These are phyloP conservation scores for Podargus strigoides DNA, from an alignment of 2,797 vertebrate genomes.

Conservation along the genomic window DNA sequence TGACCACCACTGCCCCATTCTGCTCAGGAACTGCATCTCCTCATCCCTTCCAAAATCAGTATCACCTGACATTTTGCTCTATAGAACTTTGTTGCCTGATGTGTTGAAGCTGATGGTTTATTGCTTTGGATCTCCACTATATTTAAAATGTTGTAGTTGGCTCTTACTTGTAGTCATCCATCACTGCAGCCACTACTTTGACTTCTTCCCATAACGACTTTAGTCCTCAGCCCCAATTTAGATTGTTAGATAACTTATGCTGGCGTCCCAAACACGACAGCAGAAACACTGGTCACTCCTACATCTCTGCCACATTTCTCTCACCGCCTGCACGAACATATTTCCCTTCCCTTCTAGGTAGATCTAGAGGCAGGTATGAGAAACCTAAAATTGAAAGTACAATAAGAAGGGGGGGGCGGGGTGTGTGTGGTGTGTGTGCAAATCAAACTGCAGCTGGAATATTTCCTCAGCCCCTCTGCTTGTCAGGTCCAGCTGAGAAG, in stretches of 20 bases:
- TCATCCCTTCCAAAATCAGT: background rate
- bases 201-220: background rate
- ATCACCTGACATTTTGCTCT: accelerated
- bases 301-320: background rate
- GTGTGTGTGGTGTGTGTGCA: too few relatives aligned
- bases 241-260: background rate
- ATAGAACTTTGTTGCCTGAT: background rate
- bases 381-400: background rate
- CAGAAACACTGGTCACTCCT: background rate
- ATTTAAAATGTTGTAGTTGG: background rate
- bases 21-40: background rate
- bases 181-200: background rate
- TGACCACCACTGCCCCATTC: background rate
- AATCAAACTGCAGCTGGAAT: background rate
- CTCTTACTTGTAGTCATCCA: background rate
- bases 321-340: background rate
- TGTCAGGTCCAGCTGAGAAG: background rate
- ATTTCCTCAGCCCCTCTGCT: background rate
- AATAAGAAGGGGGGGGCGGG: too few relatives aligned
- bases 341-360: background rate
- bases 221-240: background rate
- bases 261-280: background rate
- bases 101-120: background rate
- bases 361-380: background rate
- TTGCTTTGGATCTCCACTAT: background rate